Percentiles rank a stretch among this genome's conserved stretches.
Evolutionary conservation across 2,888 invertebrate species (phyloP).

Genomic region (Orthonychiurus folsomi): DNA sequence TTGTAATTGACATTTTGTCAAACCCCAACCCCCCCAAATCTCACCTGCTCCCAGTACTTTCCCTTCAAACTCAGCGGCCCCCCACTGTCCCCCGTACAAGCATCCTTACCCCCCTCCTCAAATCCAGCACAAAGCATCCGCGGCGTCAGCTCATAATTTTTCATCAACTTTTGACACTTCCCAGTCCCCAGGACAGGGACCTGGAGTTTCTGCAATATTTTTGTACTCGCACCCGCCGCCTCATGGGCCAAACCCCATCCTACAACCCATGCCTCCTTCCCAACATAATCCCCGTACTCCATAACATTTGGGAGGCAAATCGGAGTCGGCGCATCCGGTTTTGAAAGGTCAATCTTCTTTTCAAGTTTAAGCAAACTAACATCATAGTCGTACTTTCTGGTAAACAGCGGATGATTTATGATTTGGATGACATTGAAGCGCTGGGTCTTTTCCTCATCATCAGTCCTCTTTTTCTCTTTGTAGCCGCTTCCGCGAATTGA

Average conservation of each 20-base stretch:
- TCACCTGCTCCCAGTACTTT: no score
- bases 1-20: no score
- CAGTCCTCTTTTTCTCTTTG: conserved; percentile 20
- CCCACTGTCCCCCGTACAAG: conserved; percentile 8
- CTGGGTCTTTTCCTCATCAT: conserved; percentile 30
- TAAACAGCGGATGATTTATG: conserved; percentile 34
- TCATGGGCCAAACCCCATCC: conserved; percentile 31
- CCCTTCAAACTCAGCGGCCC: conserved; percentile 12
- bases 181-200: conserved; percentile 24
- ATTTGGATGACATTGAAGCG: conserved; percentile 31
- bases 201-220: conserved; percentile 30
- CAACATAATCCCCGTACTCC: conserved; percentile 11
- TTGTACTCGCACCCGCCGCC: conserved; percentile 32
- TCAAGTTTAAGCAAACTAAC: conserved; percentile 27
- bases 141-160: conserved; percentile 18
- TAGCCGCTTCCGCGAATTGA: conserved; percentile 28
- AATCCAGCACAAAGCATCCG: conserved; percentile 24
- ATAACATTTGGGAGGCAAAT: conserved; percentile 28
- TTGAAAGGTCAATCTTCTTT: conserved; percentile 26
- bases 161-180: conserved; percentile 21
- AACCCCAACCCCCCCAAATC: no score
- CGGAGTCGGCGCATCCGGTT: conserved; percentile 28
- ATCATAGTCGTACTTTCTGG: conserved; percentile 32
- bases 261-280: conserved; percentile 15
- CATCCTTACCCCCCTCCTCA: neutral